Evolutionary conservation across 2,888 invertebrate genomes (phyloP), one percentile per base, ranked within the genome.

Genomic region (Drosophila paramelanica): DNA sequence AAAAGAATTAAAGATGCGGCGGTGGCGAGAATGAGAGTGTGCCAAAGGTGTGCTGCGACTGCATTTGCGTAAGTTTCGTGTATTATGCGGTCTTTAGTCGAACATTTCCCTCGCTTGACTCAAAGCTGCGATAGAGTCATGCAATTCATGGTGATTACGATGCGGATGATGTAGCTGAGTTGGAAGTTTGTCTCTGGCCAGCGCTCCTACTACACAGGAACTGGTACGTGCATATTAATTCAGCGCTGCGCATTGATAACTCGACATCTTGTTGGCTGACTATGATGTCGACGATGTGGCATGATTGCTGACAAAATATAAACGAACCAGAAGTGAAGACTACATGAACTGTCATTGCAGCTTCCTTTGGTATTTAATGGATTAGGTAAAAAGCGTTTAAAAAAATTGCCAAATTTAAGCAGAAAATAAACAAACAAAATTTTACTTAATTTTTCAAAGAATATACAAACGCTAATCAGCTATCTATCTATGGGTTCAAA

Each of bases 51-150:
- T n/a, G 23, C 27, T 25, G 20, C 38, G 43, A 27, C 25, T 17
- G 25, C 23, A 43, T 46, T 60, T 55, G 61, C 27, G 3, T 43
- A 42, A 38, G 58, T 58, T 49, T 43, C 36, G 27, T 47, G 41
- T 73, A 73, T 68, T 67, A 61, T 64, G 57, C 60, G 73, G 66
- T 79, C 73, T 73, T 73, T 59, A 62, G 49, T 73, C 56, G 45
- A 62, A 55, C 64, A 66, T 45, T 68, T 66, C 49, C 49, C 33
- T 45, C 36, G 42, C n/a, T 64, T 56, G 50, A 43, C 56, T 53
- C 69, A 60, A 60, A 67, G 66, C 58, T 60, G 62, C 57, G 52
- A 45, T 56, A 50, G 51, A 17, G 50, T 20, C n/a, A n/a, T 49
- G 25, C 10, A 10, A 1, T 47, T 11, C 11, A 27, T 5, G 43